Conservation (phyloP, 2,888 invertebrate species). For the Phasia obesa region DNA sequence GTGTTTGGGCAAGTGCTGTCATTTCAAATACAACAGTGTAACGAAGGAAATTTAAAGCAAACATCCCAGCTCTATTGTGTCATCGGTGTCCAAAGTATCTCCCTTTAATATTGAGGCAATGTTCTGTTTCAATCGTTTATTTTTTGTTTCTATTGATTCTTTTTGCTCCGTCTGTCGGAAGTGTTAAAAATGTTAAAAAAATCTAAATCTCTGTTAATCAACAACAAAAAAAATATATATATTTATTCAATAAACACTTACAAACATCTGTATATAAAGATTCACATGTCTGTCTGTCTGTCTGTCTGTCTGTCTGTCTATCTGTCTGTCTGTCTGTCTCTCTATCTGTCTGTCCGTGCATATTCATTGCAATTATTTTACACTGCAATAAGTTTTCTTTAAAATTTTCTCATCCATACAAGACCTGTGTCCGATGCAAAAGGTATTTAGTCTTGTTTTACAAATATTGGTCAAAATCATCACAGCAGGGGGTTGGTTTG, state of each 20-base stretch:
- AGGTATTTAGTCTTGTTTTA: conserved; percentile 66
- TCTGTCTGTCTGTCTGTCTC: too few species aligned
- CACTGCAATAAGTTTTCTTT: conserved; percentile 61
- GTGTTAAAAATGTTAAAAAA: conserved; percentile 33
- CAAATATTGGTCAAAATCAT: conserved; percentile 71
- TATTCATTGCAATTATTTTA: conserved; percentile 52
- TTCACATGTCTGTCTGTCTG: too few species aligned
- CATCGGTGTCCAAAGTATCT: conserved; percentile 44
- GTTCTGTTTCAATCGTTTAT: conserved; percentile 23
- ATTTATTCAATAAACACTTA: conserved; percentile 32
- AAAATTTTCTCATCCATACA: conserved; percentile 33
- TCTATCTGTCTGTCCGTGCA: not conserved
- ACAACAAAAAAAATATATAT: conserved; percentile 7
- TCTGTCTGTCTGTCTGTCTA: too few species aligned
- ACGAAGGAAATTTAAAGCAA: conserved; percentile 20
- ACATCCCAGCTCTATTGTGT: conserved; percentile 37
- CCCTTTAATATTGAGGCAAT: conserved; percentile 46
- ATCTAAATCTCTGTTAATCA: conserved; percentile 7
- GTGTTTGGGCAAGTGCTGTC: conserved; percentile 47
- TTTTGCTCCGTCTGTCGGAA: conserved; percentile 33
- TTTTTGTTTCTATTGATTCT: conserved; percentile 6
- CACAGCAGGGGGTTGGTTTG: conserved; percentile 68
- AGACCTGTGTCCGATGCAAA: conserved; percentile 38
- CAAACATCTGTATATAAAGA: not conserved
- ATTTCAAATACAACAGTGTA: conserved; percentile 34